Percentiles rank a stretch among this genome's conserved stretches.
phyloP scores from a whole-genome alignment of 2,888 invertebrate species.

The Sarcophaga subvicina region DNA sequence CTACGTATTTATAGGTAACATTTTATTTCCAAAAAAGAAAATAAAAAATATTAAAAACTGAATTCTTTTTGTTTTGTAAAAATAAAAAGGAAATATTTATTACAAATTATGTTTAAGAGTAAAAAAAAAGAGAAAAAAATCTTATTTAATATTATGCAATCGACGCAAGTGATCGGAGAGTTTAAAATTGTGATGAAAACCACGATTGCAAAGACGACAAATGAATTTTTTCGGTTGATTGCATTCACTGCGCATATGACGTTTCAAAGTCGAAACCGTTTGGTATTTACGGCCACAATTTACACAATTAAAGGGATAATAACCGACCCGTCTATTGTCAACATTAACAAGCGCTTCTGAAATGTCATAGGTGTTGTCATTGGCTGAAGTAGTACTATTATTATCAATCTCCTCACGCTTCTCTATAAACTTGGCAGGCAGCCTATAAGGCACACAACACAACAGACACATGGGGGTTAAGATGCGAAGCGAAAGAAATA shows the following conservation, averaged over 20 bases:
- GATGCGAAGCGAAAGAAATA: not conserved
- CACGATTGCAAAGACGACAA: slow-evolving; percentile 78
- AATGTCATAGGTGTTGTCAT: slow-evolving; percentile 38
- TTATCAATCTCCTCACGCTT: slow-evolving; percentile 39
- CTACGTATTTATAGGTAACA: not conserved
- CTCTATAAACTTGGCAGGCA: slow-evolving; percentile 55
- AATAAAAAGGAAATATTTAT: slow-evolving; percentile 10
- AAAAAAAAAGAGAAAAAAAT: not conserved
- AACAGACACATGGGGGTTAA: not conserved
- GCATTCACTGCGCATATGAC: slow-evolving; percentile 83
- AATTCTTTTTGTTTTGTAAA: not conserved
- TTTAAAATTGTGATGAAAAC: slow-evolving; percentile 81
- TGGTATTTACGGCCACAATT: slow-evolving; percentile 78
- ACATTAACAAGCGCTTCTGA: slow-evolving; percentile 60
- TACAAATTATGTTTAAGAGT: not conserved
- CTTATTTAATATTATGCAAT: slow-evolving; percentile 68
- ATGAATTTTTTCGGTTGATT: slow-evolving; percentile 79
- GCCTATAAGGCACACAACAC: slow-evolving; percentile 33
- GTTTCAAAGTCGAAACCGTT: slow-evolving; percentile 80
- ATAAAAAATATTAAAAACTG: not conserved
- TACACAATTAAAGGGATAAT: slow-evolving; percentile 74
- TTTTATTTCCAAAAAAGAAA: slow-evolving; percentile 15
- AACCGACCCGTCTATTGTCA: slow-evolving; percentile 35
- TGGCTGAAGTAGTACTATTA: not conserved
- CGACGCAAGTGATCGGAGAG: slow-evolving; percentile 78